phyloP scores from a whole-genome alignment of 2,113 vertebrate genomes.

The Lamprotornis superbus region DNA sequence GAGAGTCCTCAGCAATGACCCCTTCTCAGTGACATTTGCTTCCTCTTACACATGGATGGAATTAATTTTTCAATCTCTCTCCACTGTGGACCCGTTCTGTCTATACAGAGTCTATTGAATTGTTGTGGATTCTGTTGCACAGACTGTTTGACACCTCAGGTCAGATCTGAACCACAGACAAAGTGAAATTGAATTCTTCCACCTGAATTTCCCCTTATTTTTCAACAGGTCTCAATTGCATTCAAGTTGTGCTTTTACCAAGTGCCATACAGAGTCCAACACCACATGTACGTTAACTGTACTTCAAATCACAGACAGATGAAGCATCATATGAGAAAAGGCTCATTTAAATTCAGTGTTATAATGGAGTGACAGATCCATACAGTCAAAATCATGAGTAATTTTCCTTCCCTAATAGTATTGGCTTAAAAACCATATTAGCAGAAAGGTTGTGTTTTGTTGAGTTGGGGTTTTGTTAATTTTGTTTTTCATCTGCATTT shows the following conservation, averaged over 20 bases:
- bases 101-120: neutral
- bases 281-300: neutral
- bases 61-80: constrained; percentile 35
- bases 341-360: neutral
- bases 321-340: neutral
- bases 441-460: neutral
- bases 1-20: neutral
- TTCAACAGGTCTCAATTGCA: neutral
- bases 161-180: neutral
- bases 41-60: neutral
- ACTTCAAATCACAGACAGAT: neutral
- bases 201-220: neutral
- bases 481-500: neutral
- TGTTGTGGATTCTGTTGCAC: neutral
- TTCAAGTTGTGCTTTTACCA: neutral
- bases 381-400: neutral
- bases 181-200: constrained; percentile 33
- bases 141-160: neutral
- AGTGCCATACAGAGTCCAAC: neutral
- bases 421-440: neutral
- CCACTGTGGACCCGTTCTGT: neutral
- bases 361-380: neutral
- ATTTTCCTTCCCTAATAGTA: neutral
- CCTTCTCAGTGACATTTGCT: neutral
- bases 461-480: rapidly evolving